Evolutionary conservation across 2,113 vertebrate genomes (phyloP).

Genomic region (Tragelaphus scriptus): DNA sequence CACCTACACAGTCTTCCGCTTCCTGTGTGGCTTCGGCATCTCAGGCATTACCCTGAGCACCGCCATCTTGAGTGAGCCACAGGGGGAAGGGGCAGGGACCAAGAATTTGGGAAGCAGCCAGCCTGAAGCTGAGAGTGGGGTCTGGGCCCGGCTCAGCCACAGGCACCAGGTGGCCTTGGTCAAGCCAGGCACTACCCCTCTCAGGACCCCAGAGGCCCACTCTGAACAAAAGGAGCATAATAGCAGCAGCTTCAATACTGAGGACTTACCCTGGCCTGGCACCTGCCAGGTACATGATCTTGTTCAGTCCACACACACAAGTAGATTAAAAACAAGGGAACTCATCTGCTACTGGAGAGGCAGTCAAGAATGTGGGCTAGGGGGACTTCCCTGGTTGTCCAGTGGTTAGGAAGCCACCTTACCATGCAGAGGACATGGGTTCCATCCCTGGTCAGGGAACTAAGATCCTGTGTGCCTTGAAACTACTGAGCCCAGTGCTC

Average conservation of each 20-base stretch:
- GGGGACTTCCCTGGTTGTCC: neutral
- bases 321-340: neutral
- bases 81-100: neutral
- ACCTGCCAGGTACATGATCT: rapidly evolving
- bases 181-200: neutral
- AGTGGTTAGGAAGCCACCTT: neutral
- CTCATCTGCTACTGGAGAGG: neutral
- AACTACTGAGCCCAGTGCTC: neutral
- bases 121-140: neutral
- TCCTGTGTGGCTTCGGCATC: conserved; percentile 83
- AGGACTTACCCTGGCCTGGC: neutral
- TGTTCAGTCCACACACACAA: neutral
- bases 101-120: neutral
- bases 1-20: conserved; percentile 82
- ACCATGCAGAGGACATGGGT: neutral
- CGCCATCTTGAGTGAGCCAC: conserved; percentile 83
- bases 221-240: neutral
- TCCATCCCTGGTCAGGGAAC: neutral
- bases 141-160: neutral
- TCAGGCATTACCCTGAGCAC: conserved; percentile 84
- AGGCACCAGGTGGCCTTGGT: neutral
- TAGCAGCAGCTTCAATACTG: neutral
- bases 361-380: neutral
- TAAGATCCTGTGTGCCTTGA: neutral
- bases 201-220: neutral